Conservation (phyloP, 2,797 vertebrate species). For the Euthynnus affinis region DNA sequence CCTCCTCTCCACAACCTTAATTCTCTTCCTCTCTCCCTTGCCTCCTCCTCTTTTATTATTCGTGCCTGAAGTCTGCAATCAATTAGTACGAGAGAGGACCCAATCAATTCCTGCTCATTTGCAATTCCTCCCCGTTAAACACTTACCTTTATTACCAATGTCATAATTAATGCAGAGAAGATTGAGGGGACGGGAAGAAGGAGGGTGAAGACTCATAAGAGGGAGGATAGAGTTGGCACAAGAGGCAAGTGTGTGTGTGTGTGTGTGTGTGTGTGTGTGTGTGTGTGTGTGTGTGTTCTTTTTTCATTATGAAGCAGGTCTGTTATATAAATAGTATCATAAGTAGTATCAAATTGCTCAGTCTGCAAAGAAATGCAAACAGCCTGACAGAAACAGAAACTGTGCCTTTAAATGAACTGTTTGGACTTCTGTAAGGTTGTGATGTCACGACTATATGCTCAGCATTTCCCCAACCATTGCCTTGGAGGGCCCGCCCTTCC, state of each 20-base stretch:
- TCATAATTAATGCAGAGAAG: conserved; percentile 72
- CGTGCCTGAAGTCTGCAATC: conserved; percentile 56
- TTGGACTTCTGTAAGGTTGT: too few relatives aligned
- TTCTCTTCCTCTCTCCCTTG: conserved; percentile 1
- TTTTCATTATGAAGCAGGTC: too few relatives aligned
- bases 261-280: conserved; percentile 3
- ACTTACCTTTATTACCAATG: conserved; percentile 69
- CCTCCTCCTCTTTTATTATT: conserved; percentile 54
- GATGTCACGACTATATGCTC: too few relatives aligned
- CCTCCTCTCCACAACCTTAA: conserved; percentile 3
- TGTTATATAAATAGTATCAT: too few relatives aligned
- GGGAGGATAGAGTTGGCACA: conserved; percentile 12
- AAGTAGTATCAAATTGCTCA: too few relatives aligned
- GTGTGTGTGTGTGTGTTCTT: not conserved
- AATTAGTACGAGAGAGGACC: conserved; percentile 64
- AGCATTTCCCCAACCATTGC: too few relatives aligned
- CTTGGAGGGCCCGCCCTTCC: too few relatives aligned
- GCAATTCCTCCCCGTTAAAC: conserved; percentile 74
- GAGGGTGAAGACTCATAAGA: conserved; percentile 4
- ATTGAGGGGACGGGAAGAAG: conserved; percentile 24
- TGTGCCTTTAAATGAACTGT: too few relatives aligned
- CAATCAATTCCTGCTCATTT: conserved; percentile 78
- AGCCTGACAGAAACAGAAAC: too few relatives aligned
- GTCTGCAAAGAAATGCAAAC: too few relatives aligned
- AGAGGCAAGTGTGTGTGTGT: conserved; percentile 14